Conservation (phyloP, 2,113 vertebrate genomes). For the Semnornis frantzii region DNA sequence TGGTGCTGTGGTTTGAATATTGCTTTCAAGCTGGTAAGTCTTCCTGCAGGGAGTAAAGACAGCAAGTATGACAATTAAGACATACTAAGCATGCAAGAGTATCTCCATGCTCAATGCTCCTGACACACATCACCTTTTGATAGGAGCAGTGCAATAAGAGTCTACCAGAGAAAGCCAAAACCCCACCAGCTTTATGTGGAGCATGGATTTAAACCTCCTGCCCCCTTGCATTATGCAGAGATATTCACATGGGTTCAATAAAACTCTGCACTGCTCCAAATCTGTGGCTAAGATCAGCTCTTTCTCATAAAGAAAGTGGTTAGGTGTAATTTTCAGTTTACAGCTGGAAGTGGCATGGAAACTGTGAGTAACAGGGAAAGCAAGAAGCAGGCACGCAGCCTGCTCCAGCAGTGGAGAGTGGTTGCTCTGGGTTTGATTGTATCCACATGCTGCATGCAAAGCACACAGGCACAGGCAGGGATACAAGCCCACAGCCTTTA, state of each 20-base stretch:
- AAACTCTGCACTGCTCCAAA: conserved; percentile 12
- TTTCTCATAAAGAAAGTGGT: conserved; percentile 49
- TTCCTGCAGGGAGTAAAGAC: background rate
- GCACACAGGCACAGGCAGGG: background rate
- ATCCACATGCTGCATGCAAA: background rate
- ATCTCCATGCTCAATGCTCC: background rate
- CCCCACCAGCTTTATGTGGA: background rate
- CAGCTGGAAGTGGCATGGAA: conserved; percentile 34
- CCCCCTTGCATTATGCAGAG: background rate
- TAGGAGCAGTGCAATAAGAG: background rate
- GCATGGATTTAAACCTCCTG: conserved; percentile 16
- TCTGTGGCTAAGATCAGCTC: conserved; percentile 40
- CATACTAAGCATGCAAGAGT: background rate
- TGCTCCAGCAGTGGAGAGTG: background rate
- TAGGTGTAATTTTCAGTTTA: conserved; percentile 9
- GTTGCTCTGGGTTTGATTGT: background rate
- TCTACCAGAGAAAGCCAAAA: background rate
- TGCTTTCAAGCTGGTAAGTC: background rate
- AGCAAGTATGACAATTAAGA: background rate
- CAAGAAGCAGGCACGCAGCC: background rate
- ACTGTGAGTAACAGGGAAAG: conserved; percentile 18
- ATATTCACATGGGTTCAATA: conserved; percentile 58
- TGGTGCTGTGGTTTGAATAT: background rate
- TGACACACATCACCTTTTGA: background rate
- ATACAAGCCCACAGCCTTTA: background rate